Evolutionary conservation across 2,888 invertebrate genomes (phyloP).

Genomic region (Lepidochrysops patricia): DNA sequence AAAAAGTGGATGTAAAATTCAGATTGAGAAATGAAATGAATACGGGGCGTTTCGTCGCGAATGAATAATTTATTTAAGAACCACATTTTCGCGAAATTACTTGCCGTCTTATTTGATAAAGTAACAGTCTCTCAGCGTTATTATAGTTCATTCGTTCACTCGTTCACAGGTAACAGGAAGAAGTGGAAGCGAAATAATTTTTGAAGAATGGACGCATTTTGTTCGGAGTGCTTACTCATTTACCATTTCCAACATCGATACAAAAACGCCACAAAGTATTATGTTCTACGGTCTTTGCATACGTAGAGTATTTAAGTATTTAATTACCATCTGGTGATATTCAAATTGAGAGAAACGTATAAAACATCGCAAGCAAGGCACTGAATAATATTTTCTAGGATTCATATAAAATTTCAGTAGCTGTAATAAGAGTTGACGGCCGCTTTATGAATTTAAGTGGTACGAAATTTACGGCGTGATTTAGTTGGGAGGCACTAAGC

Average conservation of each 20-base stretch:
- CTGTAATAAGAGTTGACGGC: slow-evolving; percentile 25
- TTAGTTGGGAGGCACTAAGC: slow-evolving; percentile 23
- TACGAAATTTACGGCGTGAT: slow-evolving; percentile 24
- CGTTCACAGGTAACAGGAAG: not conserved
- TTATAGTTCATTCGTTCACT: slow-evolving; percentile 3
- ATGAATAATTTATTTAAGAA: slow-evolving; percentile 74
- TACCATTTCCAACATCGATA: not conserved
- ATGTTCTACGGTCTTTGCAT: too few species aligned
- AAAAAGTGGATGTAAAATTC: slow-evolving; percentile 64
- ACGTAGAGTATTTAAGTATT: too few species aligned
- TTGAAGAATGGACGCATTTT: not conserved
- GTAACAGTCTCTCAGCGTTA: slow-evolving; percentile 26
- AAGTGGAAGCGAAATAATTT: not conserved
- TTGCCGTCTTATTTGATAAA: slow-evolving; percentile 64
- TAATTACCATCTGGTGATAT: too few species aligned
- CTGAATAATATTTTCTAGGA: slow-evolving; percentile 13
- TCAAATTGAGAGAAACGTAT: not conserved
- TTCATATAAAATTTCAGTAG: slow-evolving; percentile 18
- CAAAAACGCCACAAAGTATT: too few species aligned
- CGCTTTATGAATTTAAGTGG: slow-evolving; percentile 25
- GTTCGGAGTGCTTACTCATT: not conserved
- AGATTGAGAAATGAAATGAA: slow-evolving; percentile 73
- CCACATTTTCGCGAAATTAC: slow-evolving; percentile 70
- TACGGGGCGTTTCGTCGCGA: slow-evolving; percentile 71
- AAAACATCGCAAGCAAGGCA: not conserved